Base-by-base conservation (phyloP, 2,888 invertebrate genomes). In the Machimus atricapillus region DNA sequence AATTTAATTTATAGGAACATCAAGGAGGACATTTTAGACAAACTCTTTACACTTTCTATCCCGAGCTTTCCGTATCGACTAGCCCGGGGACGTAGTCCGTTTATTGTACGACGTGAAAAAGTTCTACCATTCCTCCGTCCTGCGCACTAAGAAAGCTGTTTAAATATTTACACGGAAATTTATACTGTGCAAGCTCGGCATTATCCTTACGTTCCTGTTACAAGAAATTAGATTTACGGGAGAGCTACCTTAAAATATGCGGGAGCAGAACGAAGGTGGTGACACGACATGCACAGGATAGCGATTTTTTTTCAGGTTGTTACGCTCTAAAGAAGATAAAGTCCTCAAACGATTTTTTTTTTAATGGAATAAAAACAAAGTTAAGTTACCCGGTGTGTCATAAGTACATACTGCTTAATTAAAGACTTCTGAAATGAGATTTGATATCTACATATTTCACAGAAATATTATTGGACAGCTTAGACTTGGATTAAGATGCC, bases 51-150 rank as follows among this genome's bases (percentile, higher is more conserved):
- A 27, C 46, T 52, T 81, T 81, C 81, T 27, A 23, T 14, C 19
- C 14, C 66, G 52, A 81, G 56, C 81, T 81, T 81, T 81, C 43
- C 56, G 43, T 81, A 81, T 81, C 81, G 81, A 81, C 81, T 81
- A 81, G 27, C 46, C 81, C 81, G 31, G 81, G 81, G 52, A 40
- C 81, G 43, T 34, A 76, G 19, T 46, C 56, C 6, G 8, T 81
- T 81, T 81, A 7, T 34, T 16, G 81, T 19, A 31, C 46, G 34
- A 56, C 46, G 81, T 81, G 31, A 81, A 56, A 78, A 56, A 81
- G 81, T 46, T 40, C 19, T 3, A 8, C 12, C 52, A 19, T 81
- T 81, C 46, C n/a, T 6, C 2, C 16, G 81, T 31, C 34, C 81
- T 81, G 81, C 81, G 81, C 81, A 81, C 23, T 31, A 52, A 31